Percentiles rank a stretch among this genome's conserved stretches.
Conservation (phyloP, 2,113 vertebrate species). For the Scortum barcoo region DNA sequence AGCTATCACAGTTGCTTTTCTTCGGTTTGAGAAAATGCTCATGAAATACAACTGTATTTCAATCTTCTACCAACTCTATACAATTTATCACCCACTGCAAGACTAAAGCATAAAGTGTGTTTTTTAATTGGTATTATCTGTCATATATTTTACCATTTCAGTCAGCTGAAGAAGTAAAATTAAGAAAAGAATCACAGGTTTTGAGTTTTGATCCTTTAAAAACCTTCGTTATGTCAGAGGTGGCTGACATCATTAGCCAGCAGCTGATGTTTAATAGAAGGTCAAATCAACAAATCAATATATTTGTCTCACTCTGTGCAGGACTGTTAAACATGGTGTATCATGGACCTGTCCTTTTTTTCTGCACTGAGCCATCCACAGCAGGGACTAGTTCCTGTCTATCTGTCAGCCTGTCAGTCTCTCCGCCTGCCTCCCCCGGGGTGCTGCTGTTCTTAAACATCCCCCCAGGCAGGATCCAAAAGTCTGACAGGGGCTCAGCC, state of each 20-base stretch:
- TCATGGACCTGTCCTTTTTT: constrained; percentile 21
- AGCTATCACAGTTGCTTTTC: not conserved
- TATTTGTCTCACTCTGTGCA: constrained; percentile 6
- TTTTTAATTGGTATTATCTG: too few relatives aligned
- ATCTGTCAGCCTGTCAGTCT: constrained; percentile 65
- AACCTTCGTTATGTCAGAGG: constrained; percentile 4
- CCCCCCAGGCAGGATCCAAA: constrained; percentile 63
- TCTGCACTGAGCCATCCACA: constrained; percentile 12
- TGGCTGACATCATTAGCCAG: constrained; percentile 7
- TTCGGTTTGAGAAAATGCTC: not conserved
- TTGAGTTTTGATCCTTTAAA: not conserved
- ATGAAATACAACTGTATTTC: not conserved
- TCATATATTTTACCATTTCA: not conserved
- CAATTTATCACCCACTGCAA: not conserved
- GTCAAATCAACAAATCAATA: constrained; percentile 41
- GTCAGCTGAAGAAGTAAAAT: not conserved
- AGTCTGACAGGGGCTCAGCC: constrained; percentile 53
- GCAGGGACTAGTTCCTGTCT: constrained; percentile 30
- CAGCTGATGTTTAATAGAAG: constrained; percentile 23
- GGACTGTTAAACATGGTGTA: constrained; percentile 10
- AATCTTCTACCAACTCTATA: not conserved
- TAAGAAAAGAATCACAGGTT: not conserved
- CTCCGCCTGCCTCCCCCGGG: constrained; percentile 20
- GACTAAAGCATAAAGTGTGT: too few relatives aligned
- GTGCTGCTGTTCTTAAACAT: constrained; percentile 56